Evolutionary conservation across 2,888 invertebrate genomes (phyloP), one percentile per base, ranked within the genome.

Genomic region (Cheilosia vernalis): DNA sequence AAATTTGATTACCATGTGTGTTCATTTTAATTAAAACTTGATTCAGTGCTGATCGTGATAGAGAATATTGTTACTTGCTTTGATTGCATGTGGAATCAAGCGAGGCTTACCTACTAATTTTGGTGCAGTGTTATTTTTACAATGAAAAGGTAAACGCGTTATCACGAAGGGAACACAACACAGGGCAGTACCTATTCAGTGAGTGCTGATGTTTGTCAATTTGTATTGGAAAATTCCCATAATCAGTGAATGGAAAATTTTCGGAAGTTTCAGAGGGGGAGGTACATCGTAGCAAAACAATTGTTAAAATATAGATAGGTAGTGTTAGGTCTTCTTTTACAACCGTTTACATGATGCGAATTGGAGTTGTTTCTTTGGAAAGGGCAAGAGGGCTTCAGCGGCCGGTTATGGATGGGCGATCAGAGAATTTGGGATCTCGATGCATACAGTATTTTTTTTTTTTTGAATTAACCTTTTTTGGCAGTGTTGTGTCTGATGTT

Each of bases 221-320:
- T 37, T 37, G 37, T 37, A 37, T 37, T 37, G 37, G 37, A 37
- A 37, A 37, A 37, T 37, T 37, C 37, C 37, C 13, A 37, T 30
- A 27, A 9, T 33, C 27, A 10, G 7, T 56, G 55, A 67, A 21
- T 69, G 67, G 44, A 69, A 66, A 53, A 21, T 69, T 67, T 69
- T 27, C 24, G n/a, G 17, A 19, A 17, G 2, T 53, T 17, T 55
- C 2, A 6, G 24, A 1, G 15, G 21, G n/a, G 30, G 33, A 49
- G 7, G 24, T 24, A 15, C 37, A 33, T 6, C n/a, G n/a, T n/a
- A n/a, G 19, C 6, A 7, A 15, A 37, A 37, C 19, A 37, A 21
- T 51, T 19, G 15, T 19, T n/a, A 17, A 37, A 17, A 1, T 21
- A 21, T 21, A 37, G 2, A 9, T 30, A 2, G 30, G 9, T 30